Evolutionary conservation across 2,888 invertebrate genomes (phyloP).

Genomic region (Cerastis rubricosa): DNA sequence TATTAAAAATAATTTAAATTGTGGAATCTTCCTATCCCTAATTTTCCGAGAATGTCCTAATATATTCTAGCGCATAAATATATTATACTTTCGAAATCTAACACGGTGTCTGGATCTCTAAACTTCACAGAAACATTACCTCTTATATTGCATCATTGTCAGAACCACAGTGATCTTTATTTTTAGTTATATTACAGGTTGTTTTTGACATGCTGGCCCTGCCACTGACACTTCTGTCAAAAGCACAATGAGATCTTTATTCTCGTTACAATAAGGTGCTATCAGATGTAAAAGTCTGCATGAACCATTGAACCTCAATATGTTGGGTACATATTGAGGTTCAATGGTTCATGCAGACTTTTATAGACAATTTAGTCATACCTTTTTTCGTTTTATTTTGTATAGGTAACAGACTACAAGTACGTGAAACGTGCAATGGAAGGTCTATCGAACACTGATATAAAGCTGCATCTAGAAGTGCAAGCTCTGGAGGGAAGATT

Average conservation of each 20-base stretch:
- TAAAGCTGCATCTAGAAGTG: conserved; percentile 96
- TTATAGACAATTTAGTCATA: background rate
- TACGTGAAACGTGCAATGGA: conserved; percentile 97
- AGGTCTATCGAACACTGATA: conserved; percentile 96
- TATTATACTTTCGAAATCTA: too few species aligned
- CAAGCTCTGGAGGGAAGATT: conserved; percentile 94
- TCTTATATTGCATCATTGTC: background rate
- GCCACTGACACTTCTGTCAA: background rate
- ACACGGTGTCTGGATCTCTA: too few species aligned
- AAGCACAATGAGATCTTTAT: background rate
- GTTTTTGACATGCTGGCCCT: background rate
- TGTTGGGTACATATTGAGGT: too few species aligned
- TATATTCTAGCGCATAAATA: too few species aligned
- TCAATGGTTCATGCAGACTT: too few species aligned
- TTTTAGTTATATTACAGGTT: background rate
- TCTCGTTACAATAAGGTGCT: too few species aligned
- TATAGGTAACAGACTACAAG: conserved; percentile 95
- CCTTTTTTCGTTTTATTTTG: background rate
- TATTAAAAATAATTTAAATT: too few species aligned
- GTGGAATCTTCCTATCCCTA: too few species aligned
- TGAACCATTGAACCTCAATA: background rate
- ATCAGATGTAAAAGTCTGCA: too few species aligned
- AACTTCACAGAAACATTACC: too few species aligned
- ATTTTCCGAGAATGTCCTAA: too few species aligned
- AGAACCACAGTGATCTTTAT: background rate